Conservation (phyloP, 2,797 vertebrate genomes). For the Rhinogobio ventralis region DNA sequence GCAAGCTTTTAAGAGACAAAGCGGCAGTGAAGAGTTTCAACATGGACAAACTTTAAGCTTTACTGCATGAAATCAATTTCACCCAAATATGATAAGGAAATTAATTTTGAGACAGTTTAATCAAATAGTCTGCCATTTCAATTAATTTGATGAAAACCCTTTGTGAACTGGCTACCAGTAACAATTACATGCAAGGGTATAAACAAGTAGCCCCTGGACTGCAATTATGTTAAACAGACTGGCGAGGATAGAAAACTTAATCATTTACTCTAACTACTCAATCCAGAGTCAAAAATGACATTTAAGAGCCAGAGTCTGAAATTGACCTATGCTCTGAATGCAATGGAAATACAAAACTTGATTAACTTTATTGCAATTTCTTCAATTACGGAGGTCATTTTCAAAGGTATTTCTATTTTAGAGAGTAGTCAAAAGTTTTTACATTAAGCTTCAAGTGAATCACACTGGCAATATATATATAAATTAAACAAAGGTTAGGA, state of each 20-base stretch:
- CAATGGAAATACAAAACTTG: neutral
- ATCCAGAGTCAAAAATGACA: constrained; percentile 34
- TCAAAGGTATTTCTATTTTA: neutral
- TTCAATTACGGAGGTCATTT: neutral
- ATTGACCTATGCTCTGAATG: constrained; percentile 3
- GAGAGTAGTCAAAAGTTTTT: neutral
- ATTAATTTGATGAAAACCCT: constrained; percentile 76
- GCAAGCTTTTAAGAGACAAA: constrained; percentile 62
- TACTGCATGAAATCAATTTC: constrained; percentile 66
- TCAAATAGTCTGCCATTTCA: constrained; percentile 79
- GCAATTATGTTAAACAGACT: constrained; percentile 41
- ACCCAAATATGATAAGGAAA: constrained; percentile 67
- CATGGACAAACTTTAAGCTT: constrained; percentile 60
- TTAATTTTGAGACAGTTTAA: constrained; percentile 80
- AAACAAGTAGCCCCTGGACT: constrained; percentile 48
- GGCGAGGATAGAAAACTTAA: neutral
- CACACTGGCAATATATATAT: neutral
- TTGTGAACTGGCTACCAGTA: constrained; percentile 36
- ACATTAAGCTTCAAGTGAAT: neutral
- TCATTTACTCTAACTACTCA: constrained; percentile 37
- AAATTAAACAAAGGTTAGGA: neutral
- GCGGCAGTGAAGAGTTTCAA: constrained; percentile 62
- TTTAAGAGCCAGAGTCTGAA: constrained; percentile 26
- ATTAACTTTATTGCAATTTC: neutral
- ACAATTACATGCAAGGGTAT: constrained; percentile 45